Percentiles rank a stretch among this genome's conserved stretches.
Conservation (phyloP, 2,888 invertebrate genomes). For the Notodonta ziczac region DNA sequence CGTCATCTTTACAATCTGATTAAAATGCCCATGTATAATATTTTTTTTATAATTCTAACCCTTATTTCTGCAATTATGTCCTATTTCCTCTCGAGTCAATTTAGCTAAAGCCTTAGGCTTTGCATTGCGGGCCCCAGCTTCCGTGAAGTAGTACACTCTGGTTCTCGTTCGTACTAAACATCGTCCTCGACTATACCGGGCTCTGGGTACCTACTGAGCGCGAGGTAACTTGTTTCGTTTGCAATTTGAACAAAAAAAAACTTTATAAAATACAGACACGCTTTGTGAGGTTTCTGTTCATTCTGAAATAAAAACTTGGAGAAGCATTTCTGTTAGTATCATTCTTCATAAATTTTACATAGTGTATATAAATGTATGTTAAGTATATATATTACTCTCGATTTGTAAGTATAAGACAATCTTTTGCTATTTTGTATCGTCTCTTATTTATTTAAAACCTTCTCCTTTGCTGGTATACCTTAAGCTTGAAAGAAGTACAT, state of each 20-base stretch:
- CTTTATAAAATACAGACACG: background rate
- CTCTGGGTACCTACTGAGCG: background rate
- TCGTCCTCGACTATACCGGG: background rate
- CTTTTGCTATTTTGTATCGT: too few relatives aligned
- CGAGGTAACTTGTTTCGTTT: background rate
- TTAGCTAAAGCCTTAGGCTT: background rate
- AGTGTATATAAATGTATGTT: too few relatives aligned
- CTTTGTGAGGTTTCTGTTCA: background rate
- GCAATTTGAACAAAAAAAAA: background rate
- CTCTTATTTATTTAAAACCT: too few relatives aligned
- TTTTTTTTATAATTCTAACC: too few relatives aligned
- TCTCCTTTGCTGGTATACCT: background rate
- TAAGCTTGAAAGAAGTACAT: background rate
- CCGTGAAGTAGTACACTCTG: background rate
- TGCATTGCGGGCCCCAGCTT: background rate
- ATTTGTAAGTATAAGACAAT: too few relatives aligned
- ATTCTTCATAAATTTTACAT: too few relatives aligned
- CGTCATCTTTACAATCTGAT: too few relatives aligned
- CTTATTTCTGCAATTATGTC: too few relatives aligned
- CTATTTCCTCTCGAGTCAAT: background rate
- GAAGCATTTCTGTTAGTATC: background rate
- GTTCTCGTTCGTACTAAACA: background rate
- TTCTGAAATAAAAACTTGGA: background rate
- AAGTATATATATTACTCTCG: too few relatives aligned
- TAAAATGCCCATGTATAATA: too few relatives aligned